Percentiles rank a stretch among this genome's conserved stretches.
These are phyloP conservation scores for Apotomis betuletana DNA, from an alignment of 2,888 invertebrate genomes.

Conservation along the genomic window DNA sequence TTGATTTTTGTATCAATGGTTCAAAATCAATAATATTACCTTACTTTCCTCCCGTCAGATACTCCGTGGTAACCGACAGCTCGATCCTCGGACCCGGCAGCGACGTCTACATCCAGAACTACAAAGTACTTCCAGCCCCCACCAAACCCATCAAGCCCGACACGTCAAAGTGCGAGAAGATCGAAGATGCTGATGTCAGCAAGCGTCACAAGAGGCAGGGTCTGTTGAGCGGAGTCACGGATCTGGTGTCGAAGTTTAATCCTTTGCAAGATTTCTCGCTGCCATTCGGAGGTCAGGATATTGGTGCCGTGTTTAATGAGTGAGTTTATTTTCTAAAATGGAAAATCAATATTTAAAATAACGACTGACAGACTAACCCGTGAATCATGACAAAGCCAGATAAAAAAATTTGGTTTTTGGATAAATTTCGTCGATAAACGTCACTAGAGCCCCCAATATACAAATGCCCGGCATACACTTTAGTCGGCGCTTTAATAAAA, in stretches of 20 bases:
- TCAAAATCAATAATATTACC: no score
- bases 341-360: no score
- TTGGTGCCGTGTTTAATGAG: slow-evolving; percentile 52
- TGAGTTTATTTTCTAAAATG: slow-evolving; percentile 42
- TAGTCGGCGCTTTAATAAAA: no score
- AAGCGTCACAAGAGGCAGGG: slow-evolving; percentile 48
- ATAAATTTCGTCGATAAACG: no score
- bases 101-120: slow-evolving; percentile 70
- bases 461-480: no score
- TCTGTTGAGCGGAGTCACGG: slow-evolving; percentile 43
- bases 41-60: slow-evolving; percentile 53
- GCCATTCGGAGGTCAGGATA: slow-evolving; percentile 61
- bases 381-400: no score
- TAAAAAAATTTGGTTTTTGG: no score
- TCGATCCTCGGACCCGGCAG: slow-evolving; percentile 65
- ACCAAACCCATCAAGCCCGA: slow-evolving; percentile 50
- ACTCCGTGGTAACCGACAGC: slow-evolving; percentile 70
- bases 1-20: no score
- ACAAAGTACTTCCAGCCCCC: slow-evolving; percentile 53
- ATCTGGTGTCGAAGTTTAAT: slow-evolving; percentile 59
- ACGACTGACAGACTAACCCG: no score
- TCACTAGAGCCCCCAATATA: no score
- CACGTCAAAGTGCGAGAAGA: slow-evolving; percentile 47
- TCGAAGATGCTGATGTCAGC: neutral
- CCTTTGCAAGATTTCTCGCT: slow-evolving; percentile 70